phyloP scores from a whole-genome alignment of 2,797 vertebrate species.

The Acanthurus tractus region DNA sequence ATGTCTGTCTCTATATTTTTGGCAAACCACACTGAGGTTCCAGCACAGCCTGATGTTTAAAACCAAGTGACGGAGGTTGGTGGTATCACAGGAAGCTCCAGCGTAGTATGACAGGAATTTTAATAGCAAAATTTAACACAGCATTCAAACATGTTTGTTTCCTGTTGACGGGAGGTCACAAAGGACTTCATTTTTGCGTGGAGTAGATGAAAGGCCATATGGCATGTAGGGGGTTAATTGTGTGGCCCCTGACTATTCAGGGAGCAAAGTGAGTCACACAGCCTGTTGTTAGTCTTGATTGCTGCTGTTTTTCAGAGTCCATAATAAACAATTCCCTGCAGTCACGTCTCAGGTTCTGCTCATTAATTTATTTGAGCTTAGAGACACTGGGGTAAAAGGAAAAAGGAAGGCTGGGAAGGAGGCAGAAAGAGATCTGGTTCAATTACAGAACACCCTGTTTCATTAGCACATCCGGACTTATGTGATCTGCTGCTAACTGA shows the following conservation, averaged over 20 bases:
- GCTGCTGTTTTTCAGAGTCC: slow-evolving; percentile 73
- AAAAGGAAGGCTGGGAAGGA: slow-evolving; percentile 37
- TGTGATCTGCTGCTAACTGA: slow-evolving; percentile 62
- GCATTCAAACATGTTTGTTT: slow-evolving; percentile 68
- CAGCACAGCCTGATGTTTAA: slow-evolving; percentile 44
- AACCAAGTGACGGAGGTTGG: slow-evolving; percentile 57
- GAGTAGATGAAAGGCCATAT: slow-evolving; percentile 49
- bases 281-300: slow-evolving; percentile 74
- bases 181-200: slow-evolving; percentile 31
- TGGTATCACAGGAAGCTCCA: slow-evolving; percentile 62
- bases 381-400: slow-evolving; percentile 69
- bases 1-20: slow-evolving; percentile 71
- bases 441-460: slow-evolving; percentile 67
- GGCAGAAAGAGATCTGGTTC: slow-evolving; percentile 66
- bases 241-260: slow-evolving; percentile 54
- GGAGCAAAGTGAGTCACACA: slow-evolving; percentile 71
- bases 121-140: slow-evolving; percentile 60
- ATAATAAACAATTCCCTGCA: slow-evolving; percentile 76
- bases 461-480: slow-evolving; percentile 74
- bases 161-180: slow-evolving; percentile 40
- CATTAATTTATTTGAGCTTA: slow-evolving; percentile 78
- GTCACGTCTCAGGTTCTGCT: slow-evolving; percentile 78
- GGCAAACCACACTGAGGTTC: slow-evolving; percentile 73
- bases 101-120: slow-evolving; percentile 65
- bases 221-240: slow-evolving; percentile 55